phyloP scores from a whole-genome alignment of 1,140 invertebrate genomes.

The Laupala kohalensis region DNA sequence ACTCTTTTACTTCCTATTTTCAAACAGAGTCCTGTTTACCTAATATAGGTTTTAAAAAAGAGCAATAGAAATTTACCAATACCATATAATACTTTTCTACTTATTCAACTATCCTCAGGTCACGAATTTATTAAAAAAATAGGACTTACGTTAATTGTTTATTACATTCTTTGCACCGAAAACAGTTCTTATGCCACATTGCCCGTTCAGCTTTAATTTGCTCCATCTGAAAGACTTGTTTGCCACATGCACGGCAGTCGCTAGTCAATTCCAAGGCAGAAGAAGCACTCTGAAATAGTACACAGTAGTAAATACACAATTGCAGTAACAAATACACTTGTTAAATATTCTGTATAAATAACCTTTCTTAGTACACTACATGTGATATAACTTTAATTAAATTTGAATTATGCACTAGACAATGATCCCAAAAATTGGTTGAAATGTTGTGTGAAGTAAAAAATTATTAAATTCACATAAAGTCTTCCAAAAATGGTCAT shows the following conservation, averaged over 20 bases:
- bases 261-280: constrained; percentile 34
- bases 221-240: constrained; percentile 88
- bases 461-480: not conserved
- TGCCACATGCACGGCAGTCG: constrained; percentile 67
- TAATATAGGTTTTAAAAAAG: no score
- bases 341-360: not conserved
- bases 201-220: constrained; percentile 74
- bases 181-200: constrained; percentile 85
- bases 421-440: not conserved
- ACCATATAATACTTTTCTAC: no score
- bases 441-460: not conserved
- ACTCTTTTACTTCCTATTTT: no score
- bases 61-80: no score
- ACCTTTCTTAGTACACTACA: not conserved
- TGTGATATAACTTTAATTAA: not conserved
- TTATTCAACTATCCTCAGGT: no score
- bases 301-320: not conserved
- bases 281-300: constrained; percentile 24
- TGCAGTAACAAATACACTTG: not conserved
- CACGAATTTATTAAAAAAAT: not conserved
- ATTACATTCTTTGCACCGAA: constrained; percentile 76
- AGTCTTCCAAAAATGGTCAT: not conserved
- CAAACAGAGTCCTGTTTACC: no score
- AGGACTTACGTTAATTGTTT: constrained; percentile 68
- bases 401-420: not conserved